Evolutionary conservation across 1,140 invertebrate species (phyloP).

Genomic region (Matsumurasca onukii): DNA sequence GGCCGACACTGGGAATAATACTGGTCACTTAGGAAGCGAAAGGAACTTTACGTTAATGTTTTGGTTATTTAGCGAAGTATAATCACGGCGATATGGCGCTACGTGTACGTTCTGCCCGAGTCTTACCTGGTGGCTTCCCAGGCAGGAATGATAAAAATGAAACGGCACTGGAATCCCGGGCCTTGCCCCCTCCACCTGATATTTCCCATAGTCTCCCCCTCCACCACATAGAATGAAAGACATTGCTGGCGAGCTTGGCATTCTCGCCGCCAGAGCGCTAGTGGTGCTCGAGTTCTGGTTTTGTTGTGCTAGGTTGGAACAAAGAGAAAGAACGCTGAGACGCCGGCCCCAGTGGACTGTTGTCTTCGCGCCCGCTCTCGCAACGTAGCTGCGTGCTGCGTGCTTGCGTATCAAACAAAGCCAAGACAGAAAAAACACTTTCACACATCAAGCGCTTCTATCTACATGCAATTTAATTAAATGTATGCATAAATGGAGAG

Average conservation of each 20-base stretch:
- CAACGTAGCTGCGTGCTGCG: too few relatives aligned
- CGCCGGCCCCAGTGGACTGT: background rate
- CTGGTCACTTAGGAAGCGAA: conserved; percentile 16
- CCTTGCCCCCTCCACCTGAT: conserved; percentile 1
- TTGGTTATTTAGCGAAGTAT: too few relatives aligned
- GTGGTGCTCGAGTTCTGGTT: conserved; percentile 2
- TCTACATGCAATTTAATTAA: too few relatives aligned
- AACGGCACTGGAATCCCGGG: conserved; percentile 19
- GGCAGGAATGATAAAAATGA: conserved; percentile 29
- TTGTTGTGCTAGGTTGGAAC: background rate
- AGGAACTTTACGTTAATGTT: conserved; percentile 24
- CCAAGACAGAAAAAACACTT: too few relatives aligned
- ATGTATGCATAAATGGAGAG: too few relatives aligned
- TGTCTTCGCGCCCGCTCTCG: background rate
- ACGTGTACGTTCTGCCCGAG: conserved; percentile 12
- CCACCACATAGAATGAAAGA: conserved; percentile 36
- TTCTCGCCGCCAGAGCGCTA: conserved; percentile 28
- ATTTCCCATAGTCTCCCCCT: conserved; percentile 14
- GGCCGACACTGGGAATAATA: too few relatives aligned
- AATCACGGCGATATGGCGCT: background rate
- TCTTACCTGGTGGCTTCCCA: conserved; percentile 19
- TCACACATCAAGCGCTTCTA: too few relatives aligned
- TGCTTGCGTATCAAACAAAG: too few relatives aligned
- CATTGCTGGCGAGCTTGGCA: conserved; percentile 30
- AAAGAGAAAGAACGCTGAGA: background rate